These are phyloP conservation scores for Pandemis cinnamomeana DNA, from an alignment of 2,888 invertebrate genomes.

Conservation along the genomic window DNA sequence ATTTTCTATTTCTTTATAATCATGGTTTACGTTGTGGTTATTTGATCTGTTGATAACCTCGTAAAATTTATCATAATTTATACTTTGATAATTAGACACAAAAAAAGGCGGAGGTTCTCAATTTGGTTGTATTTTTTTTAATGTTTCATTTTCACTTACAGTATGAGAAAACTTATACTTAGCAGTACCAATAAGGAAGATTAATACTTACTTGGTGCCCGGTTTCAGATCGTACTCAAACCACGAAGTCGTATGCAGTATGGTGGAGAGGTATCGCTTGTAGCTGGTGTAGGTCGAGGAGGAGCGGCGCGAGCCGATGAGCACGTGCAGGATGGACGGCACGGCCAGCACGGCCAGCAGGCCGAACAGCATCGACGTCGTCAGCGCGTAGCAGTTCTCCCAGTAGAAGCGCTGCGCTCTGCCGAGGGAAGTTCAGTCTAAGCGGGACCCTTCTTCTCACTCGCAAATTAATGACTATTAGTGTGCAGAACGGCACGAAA, in stretches of 20 bases:
- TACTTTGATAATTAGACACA: no score
- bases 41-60: no score
- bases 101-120: no score
- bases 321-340: slow-evolving; percentile 88
- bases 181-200: neutral
- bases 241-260: slow-evolving; percentile 91
- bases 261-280: slow-evolving; percentile 90
- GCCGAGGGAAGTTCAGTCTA: slow-evolving; percentile 32
- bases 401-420: slow-evolving; percentile 90
- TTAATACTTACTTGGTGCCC: slow-evolving; percentile 79
- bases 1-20: no score
- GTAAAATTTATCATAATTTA: no score
- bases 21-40: no score
- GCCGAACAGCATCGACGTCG: slow-evolving; percentile 90
- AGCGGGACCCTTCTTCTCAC: no score
- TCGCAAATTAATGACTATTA: no score
- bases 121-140: no score
- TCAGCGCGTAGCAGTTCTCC: slow-evolving; percentile 88
- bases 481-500: no score
- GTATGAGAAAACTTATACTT: no score
- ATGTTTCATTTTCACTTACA: no score
- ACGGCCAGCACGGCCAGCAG: slow-evolving; percentile 90
- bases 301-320: slow-evolving; percentile 89
- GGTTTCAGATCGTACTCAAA: slow-evolving; percentile 88
- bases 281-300: slow-evolving; percentile 87